Percentiles rank a stretch among this genome's conserved stretches.
phyloP scores from a whole-genome alignment of 2,888 invertebrate genomes.

The Parapristionchus giblindavisi region DNA sequence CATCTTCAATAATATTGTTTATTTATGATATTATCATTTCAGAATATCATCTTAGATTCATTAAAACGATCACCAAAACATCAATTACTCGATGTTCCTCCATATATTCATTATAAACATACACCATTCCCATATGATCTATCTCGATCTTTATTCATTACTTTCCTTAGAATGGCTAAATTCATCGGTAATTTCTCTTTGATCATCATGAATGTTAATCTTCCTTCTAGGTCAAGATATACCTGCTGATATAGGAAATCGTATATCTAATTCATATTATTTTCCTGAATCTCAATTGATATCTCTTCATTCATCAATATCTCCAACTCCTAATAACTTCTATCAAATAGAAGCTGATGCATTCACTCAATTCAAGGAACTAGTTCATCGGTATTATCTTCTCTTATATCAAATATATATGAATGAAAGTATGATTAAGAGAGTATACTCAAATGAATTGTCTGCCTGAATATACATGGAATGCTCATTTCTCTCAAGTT shows the following conservation, averaged over 20 bases:
- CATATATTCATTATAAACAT: background rate
- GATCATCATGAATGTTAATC: background rate
- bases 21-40: background rate
- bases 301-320: background rate
- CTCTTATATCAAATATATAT: background rate
- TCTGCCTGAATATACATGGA: slow-evolving; percentile 9
- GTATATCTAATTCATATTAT: background rate
- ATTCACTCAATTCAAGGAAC: too few species aligned
- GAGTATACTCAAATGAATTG: slow-evolving; percentile 22
- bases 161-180: slow-evolving; percentile 27
- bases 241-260: background rate
- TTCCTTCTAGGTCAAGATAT: too few species aligned
- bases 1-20: background rate
- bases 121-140: slow-evolving; percentile 28
- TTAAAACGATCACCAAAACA: background rate
- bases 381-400: too few species aligned
- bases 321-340: background rate
- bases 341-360: background rate
- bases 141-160: slow-evolving; percentile 16
- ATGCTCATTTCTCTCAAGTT: background rate
- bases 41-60: background rate
- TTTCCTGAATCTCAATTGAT: slow-evolving; percentile 12
- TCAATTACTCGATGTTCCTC: background rate
- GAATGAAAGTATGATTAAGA: background rate
- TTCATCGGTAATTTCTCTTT: slow-evolving; percentile 4